Conservation (phyloP, 2,888 invertebrate genomes). For the Agrilus mali region DNA sequence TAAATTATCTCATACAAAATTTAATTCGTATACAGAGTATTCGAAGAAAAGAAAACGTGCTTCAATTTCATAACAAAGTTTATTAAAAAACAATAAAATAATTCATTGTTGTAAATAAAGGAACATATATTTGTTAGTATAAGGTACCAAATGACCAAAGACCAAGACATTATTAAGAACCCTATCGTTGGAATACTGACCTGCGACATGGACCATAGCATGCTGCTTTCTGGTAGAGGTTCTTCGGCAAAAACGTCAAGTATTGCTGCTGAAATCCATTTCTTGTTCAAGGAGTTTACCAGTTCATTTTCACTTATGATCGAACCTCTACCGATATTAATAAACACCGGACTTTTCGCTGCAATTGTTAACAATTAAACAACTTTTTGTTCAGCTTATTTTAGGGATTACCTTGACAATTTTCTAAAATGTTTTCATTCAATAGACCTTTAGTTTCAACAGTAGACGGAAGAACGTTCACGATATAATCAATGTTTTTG, state of each 20-base stretch:
- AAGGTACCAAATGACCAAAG: background rate
- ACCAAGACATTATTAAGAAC: too few species aligned
- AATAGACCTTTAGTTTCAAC: slow-evolving; percentile 36
- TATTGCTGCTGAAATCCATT: slow-evolving; percentile 42
- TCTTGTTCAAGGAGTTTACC: slow-evolving; percentile 36
- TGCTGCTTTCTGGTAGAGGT: slow-evolving; percentile 36
- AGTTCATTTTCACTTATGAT: slow-evolving; percentile 40
- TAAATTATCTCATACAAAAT: background rate
- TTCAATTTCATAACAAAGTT: too few species aligned
- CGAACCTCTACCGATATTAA: slow-evolving; percentile 46
- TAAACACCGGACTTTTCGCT: slow-evolving; percentile 35
- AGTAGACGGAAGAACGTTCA: slow-evolving; percentile 42
- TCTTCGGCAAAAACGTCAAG: slow-evolving; percentile 43
- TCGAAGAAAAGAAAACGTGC: background rate
- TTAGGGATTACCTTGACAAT: slow-evolving; percentile 29
- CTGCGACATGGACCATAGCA: slow-evolving; percentile 38
- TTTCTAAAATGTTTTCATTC: slow-evolving; percentile 34
- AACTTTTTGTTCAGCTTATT: background rate
- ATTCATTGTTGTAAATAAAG: background rate
- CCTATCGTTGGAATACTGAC: slow-evolving; percentile 26
- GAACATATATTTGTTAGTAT: background rate
- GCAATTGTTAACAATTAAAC: slow-evolving; percentile 1
- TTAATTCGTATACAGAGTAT: background rate
- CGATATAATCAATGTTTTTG: slow-evolving; percentile 39
- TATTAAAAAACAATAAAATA: background rate